Conservation (phyloP, 2,888 invertebrate genomes). For the Syritta pipiens region DNA sequence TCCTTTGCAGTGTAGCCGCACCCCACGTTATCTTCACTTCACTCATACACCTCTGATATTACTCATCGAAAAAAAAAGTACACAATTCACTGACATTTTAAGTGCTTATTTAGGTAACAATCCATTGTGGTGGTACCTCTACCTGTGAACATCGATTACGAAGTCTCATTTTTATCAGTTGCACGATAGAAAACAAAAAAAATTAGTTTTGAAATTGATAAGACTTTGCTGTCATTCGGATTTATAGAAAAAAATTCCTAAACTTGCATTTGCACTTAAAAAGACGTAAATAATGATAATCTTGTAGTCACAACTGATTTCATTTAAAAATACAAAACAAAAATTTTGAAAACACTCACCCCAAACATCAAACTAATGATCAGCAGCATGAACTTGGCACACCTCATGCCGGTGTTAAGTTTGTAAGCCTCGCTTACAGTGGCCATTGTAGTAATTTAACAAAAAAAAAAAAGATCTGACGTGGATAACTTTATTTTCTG, state of each 20-base stretch:
- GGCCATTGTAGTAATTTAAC: constrained; percentile 62
- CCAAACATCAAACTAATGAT: constrained; percentile 88
- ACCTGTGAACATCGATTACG: neutral
- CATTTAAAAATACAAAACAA: neutral
- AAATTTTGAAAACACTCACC: constrained; percentile 85
- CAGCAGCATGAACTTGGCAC: constrained; percentile 88
- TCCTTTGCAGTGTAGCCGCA: neutral
- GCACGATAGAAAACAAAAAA: no score
- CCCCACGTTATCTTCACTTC: neutral
- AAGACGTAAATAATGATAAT: no score
- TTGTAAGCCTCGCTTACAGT: constrained; percentile 74
- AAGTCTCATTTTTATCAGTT: constrained; percentile 24
- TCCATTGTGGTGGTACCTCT: neutral
- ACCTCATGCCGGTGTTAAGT: constrained; percentile 85
- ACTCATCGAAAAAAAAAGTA: neutral
- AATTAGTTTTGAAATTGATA: constrained; percentile 31
- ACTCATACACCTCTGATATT: neutral
- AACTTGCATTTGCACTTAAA: no score
- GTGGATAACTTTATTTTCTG: no score
- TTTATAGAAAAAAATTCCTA: neutral
- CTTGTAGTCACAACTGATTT: no score
- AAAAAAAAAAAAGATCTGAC: neutral
- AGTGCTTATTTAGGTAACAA: neutral
- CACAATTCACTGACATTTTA: neutral
- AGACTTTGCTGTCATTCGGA: no score